These are phyloP conservation scores for Phyllotreta cruciferae DNA, from an alignment of 2,888 invertebrate species.

Conservation along the genomic window DNA sequence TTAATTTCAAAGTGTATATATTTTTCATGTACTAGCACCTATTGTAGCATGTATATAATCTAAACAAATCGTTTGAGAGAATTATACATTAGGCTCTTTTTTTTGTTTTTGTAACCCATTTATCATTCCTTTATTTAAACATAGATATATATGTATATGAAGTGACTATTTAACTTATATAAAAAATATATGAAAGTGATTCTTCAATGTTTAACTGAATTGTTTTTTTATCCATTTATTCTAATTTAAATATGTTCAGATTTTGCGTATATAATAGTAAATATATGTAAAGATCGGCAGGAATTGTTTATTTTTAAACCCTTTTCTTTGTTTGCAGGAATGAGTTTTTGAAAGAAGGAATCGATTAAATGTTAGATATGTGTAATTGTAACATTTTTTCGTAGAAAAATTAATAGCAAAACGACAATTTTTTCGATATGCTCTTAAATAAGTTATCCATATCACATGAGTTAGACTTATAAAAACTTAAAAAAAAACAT, in stretches of 20 bases:
- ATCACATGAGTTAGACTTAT: slow-evolving; percentile 25
- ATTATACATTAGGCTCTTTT: slow-evolving; percentile 23
- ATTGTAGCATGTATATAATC: slow-evolving; percentile 34
- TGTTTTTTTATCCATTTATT: slow-evolving; percentile 27
- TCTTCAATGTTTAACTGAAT: slow-evolving; percentile 28
- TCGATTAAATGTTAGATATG: too few relatives aligned
- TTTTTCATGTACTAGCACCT: slow-evolving; percentile 32
- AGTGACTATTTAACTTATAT: slow-evolving; percentile 38
- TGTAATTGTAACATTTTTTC: background rate
- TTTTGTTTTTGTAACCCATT: slow-evolving; percentile 32
- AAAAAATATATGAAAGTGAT: slow-evolving; percentile 30
- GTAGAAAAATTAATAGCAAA: slow-evolving; percentile 2
- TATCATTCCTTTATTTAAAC: slow-evolving; percentile 37
- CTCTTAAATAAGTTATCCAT: slow-evolving; percentile 15
- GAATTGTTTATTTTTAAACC: too few relatives aligned
- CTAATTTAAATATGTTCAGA: slow-evolving; percentile 27
- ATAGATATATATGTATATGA: slow-evolving; percentile 40
- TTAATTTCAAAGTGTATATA: slow-evolving; percentile 32
- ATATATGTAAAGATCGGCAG: slow-evolving; percentile 21
- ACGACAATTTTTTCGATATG: slow-evolving; percentile 16
- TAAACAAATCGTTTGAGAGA: slow-evolving; percentile 24
- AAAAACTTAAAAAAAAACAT: slow-evolving; percentile 5
- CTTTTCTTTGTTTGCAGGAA: background rate
- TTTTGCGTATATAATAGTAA: slow-evolving; percentile 30
- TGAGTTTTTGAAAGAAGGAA: too few relatives aligned